Evolutionary conservation across 1,140 invertebrate species (phyloP).

Genomic region (Anastrepha obliqua): DNA sequence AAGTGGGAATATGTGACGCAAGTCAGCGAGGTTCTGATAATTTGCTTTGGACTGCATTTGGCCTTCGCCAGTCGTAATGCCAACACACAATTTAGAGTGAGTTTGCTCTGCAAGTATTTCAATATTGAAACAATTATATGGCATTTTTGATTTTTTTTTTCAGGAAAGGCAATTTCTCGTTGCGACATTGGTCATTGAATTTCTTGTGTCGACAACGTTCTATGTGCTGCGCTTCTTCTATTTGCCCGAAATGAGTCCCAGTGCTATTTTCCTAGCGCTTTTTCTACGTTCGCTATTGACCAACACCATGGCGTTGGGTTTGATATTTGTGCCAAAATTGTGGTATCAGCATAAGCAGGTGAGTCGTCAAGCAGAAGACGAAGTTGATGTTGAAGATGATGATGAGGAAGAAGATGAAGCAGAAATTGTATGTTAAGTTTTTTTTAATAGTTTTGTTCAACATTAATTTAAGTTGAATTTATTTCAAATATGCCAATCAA

Average conservation of each 20-base stretch:
- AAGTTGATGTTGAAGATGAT: conserved; percentile 14
- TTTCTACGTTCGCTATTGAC: conserved; percentile 86
- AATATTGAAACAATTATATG: neutral
- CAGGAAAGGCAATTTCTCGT: conserved; percentile 87
- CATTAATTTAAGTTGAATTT: conserved; percentile 9
- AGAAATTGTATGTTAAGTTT: conserved; percentile 39
- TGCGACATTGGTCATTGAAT: conserved; percentile 84
- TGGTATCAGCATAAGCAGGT: conserved; percentile 84
- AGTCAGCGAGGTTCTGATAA: conserved; percentile 87
- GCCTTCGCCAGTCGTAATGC: conserved; percentile 88
- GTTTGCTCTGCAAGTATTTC: neutral
- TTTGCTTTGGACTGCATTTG: conserved; percentile 88
- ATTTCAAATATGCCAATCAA: neutral
- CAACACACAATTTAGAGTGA: conserved; percentile 85
- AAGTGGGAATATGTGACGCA: conserved; percentile 94
- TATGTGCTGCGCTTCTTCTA: conserved; percentile 81
- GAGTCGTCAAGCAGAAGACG: conserved; percentile 57
- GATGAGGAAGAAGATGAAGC: conserved; percentile 40
- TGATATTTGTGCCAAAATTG: conserved; percentile 87
- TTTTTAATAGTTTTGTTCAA: neutral
- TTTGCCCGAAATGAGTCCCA: conserved; percentile 80
- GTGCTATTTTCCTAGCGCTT: conserved; percentile 81
- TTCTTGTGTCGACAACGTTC: conserved; percentile 81
- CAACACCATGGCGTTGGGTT: conserved; percentile 83
- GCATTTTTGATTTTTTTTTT: conserved; percentile 58